These are phyloP conservation scores for Xanthorhoe spadicearia DNA, from an alignment of 2,888 invertebrate species.

Conservation along the genomic window DNA sequence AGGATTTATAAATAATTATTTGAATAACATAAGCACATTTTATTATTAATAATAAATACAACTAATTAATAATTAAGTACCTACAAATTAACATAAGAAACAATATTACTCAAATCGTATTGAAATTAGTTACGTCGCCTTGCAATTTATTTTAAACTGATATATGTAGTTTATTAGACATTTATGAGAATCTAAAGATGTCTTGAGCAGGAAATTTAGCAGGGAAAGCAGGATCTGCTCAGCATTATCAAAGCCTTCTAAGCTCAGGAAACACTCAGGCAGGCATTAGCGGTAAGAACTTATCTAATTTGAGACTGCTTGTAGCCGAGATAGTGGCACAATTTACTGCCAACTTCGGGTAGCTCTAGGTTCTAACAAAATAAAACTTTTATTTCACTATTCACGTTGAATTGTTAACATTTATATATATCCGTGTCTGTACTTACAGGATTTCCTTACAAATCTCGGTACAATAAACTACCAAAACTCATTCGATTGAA, in stretches of 20 bases:
- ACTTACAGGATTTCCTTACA: not conserved
- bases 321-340: constrained; percentile 1
- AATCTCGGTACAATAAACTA: not conserved
- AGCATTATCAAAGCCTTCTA: not conserved
- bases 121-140: too few species aligned
- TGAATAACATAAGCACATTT: too few species aligned
- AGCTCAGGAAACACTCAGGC: not conserved
- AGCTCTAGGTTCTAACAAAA: not conserved
- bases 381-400: not conserved
- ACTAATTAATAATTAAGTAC: too few species aligned
- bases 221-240: not conserved
- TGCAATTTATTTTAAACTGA: too few species aligned
- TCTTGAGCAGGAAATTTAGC: not conserved
- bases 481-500: not conserved
- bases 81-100: too few species aligned
- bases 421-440: not conserved
- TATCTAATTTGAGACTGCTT: constrained; percentile 4
- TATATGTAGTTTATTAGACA: too few species aligned
- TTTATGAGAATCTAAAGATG: not conserved
- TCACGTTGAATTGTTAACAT: too few species aligned
- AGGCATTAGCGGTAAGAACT: not conserved
- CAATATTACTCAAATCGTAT: too few species aligned
- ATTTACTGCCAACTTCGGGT: constrained; percentile 1
- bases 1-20: too few species aligned
- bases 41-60: too few species aligned